Base-by-base conservation (phyloP, 2,797 vertebrate genomes). In the Gadopsis marmoratus region DNA sequence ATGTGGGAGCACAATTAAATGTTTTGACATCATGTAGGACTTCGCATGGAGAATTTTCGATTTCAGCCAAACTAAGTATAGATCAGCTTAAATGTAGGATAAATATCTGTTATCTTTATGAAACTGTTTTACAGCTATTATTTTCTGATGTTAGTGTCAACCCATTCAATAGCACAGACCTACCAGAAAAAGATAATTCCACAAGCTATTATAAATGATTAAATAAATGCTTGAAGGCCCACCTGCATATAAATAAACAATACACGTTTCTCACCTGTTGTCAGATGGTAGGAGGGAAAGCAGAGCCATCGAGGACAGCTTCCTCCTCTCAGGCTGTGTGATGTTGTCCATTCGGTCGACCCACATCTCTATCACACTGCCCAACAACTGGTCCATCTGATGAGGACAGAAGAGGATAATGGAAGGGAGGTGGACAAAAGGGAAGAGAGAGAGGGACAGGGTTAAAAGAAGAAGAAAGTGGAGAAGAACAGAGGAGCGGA, bases 311-410 rank as follows among this genome's bases (percentile, higher is more conserved):
- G 98, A 96, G 29, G 98, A 99, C 86, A 99, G 97, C 80, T 99
- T 99, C 90, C 97, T 96, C 90, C 98, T 96, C 93, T 99, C 98
- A 17, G 98, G 97, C 89, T 99, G 98, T 56, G 98, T 99, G 91
- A 99, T 99, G 91, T 98, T 99, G 93, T 99, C 98, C 97, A 99
- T 97, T 66, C 97, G 96, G 92, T 99, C 98, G 73, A 99, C 97
- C 98, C 98, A 99, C 97, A 99, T 99, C 94, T 99, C 98, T 89
- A 99, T 97, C 91, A 99, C 83, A 58, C 86, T 95, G 79, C 97
- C 97, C 87, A 99, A 94, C 87, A 99, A 94, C 80, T 97, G 97
- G 79, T 97, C 96, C 87, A 96, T 89, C 98, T 99, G 88, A 76
- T 68, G 45, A 71, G 16, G 21, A 23, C 29, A 78, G 37, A 50